Conservation (phyloP, 2,797 vertebrate genomes). For the Spinus pinus region DNA sequence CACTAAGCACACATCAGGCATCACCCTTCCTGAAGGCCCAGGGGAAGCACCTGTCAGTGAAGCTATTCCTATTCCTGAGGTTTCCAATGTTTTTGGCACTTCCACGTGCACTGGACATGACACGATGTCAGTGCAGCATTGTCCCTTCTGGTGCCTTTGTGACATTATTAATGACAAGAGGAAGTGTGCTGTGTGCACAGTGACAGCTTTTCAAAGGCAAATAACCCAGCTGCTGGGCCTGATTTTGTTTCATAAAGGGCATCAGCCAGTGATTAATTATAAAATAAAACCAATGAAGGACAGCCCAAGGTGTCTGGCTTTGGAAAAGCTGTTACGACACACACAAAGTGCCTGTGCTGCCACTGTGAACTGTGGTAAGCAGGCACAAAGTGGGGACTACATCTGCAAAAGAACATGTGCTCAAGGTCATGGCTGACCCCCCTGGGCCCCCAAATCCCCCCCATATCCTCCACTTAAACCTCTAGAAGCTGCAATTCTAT, state of each 20-base stretch:
- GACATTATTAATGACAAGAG: neutral
- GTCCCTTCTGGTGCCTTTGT: neutral
- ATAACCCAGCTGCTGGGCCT: neutral
- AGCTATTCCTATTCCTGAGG: neutral
- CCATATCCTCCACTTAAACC: neutral
- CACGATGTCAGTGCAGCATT: neutral
- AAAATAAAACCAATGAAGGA: neutral
- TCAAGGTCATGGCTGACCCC: neutral
- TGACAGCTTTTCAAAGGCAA: conserved; percentile 25
- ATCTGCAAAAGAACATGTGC: neutral
- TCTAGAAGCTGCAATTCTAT: neutral
- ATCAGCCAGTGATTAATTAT: conserved; percentile 1
- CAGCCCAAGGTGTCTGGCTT: neutral
- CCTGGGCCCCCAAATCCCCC: too few relatives aligned
- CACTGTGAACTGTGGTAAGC: neutral
- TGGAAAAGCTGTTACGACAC: neutral
- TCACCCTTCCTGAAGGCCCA: neutral
- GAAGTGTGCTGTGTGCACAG: neutral
- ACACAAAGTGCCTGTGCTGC: neutral
- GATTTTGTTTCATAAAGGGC: conserved; percentile 9
- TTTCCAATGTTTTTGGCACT: neutral
- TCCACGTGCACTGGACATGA: neutral
- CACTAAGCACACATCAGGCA: fast-evolving
- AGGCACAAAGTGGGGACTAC: neutral
- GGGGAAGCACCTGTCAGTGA: neutral